These are phyloP conservation scores for Helobdella robusta DNA, from an alignment of 2,888 invertebrate genomes.

Conservation along the genomic window DNA sequence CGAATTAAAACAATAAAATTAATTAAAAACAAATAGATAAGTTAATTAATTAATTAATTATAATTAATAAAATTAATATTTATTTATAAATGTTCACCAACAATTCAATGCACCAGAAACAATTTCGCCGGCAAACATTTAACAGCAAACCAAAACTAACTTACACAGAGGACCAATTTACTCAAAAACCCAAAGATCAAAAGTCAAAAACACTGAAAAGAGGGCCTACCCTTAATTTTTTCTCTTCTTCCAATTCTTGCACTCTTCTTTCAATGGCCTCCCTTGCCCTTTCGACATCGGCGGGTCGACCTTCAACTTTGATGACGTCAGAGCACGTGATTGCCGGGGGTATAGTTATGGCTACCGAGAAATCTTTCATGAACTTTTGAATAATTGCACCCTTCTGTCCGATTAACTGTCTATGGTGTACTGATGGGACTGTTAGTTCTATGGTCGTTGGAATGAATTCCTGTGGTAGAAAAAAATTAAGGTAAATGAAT, in stretches of 20 bases:
- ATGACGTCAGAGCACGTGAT: conserved; percentile 74
- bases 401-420: conserved; percentile 87
- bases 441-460: no score
- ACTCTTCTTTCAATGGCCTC: conserved; percentile 72
- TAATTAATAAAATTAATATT: no score
- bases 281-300: conserved; percentile 73
- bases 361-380: conserved; percentile 82
- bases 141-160: no score
- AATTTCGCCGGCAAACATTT: no score
- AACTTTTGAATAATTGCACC: conserved; percentile 68
- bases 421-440: no score
- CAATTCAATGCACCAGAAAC: no score
- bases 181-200: neutral
- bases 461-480: no score
- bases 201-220: neutral
- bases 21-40: no score
- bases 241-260: conserved; percentile 71
- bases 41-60: no score
- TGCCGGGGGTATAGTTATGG: conserved; percentile 63
- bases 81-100: no score
- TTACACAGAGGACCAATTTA: neutral
- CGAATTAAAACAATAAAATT: neutral
- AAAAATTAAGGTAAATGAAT: no score
- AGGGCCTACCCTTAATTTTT: conserved; percentile 67
- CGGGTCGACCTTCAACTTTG: conserved; percentile 69